Evolutionary conservation across 2,797 vertebrate genomes (phyloP).

Genomic region (Yasuhikotakia modesta): DNA sequence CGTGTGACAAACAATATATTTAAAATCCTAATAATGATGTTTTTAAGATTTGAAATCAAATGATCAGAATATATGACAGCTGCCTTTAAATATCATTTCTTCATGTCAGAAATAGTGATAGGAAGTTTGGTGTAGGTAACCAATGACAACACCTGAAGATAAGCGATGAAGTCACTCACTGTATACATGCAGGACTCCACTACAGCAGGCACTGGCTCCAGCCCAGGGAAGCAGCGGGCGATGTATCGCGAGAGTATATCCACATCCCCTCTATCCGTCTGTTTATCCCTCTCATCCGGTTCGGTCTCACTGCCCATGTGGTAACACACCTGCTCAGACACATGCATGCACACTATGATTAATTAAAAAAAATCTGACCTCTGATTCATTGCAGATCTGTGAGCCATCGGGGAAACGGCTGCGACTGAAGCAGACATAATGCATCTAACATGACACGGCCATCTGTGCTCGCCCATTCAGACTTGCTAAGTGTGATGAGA

Average conservation of each 20-base stretch:
- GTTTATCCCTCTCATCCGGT: constrained; percentile 82
- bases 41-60: constrained; percentile 3
- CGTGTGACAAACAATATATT: neutral
- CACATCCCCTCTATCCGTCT: constrained; percentile 68
- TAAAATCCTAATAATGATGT: neutral
- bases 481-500: constrained; percentile 67
- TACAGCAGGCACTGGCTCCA: constrained; percentile 79
- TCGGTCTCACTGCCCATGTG: constrained; percentile 80
- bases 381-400: constrained; percentile 25
- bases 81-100: neutral
- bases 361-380: constrained; percentile 32
- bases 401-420: constrained; percentile 32
- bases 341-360: constrained; percentile 28
- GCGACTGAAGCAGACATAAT: constrained; percentile 62
- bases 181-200: constrained; percentile 91
- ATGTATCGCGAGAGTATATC: constrained; percentile 77
- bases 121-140: constrained; percentile 21
- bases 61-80: constrained; percentile 8
- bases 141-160: constrained; percentile 14
- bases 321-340: constrained; percentile 81
- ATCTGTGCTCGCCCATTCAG: constrained; percentile 64
- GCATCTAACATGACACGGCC: constrained; percentile 66
- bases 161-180: constrained; percentile 68
- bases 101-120: neutral
- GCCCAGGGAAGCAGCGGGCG: constrained; percentile 75